A percentile compares a stretch with the other conserved stretches of the same genome.
Evolutionary conservation across 1,140 invertebrate genomes (phyloP).

Genomic region (Temnothorax nylanderi): DNA sequence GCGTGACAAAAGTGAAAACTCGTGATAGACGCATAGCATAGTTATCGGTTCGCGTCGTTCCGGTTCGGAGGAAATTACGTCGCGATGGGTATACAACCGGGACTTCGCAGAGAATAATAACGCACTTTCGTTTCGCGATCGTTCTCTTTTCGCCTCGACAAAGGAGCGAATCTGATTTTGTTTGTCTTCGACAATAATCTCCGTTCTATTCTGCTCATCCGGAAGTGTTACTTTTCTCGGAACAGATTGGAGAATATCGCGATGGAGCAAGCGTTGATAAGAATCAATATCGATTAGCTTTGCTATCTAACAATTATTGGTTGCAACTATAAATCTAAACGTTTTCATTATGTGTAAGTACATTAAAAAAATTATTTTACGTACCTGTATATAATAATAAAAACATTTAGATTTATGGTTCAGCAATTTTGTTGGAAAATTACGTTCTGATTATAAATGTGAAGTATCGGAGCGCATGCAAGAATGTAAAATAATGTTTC

Average conservation of each 20-base stretch:
- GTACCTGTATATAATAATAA: neutral
- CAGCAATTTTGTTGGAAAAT: neutral
- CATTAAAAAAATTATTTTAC: neutral
- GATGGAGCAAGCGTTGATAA: neutral
- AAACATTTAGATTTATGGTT: neutral
- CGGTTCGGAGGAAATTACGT: constrained; percentile 1
- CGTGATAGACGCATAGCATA: neutral
- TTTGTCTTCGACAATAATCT: neutral
- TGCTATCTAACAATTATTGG: neutral
- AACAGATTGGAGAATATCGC: neutral
- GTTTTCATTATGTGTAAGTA: too few species aligned
- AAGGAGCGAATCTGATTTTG: neutral
- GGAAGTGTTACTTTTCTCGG: neutral
- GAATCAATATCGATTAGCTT: too few species aligned
- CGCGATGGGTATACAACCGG: neutral
- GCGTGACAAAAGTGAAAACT: constrained; percentile 28
- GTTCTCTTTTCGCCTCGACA: neutral
- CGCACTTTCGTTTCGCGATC: neutral
- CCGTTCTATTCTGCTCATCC: neutral
- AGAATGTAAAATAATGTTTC: neutral
- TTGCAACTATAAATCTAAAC: too few species aligned
- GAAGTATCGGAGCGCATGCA: too few species aligned
- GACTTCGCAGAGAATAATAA: neutral
- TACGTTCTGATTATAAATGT: neutral
- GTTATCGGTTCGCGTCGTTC: constrained; percentile 8